Evolutionary conservation across 2,888 invertebrate species (phyloP), one percentile per base, ranked within the genome.

Genomic region (Agrotis ipsilon): DNA sequence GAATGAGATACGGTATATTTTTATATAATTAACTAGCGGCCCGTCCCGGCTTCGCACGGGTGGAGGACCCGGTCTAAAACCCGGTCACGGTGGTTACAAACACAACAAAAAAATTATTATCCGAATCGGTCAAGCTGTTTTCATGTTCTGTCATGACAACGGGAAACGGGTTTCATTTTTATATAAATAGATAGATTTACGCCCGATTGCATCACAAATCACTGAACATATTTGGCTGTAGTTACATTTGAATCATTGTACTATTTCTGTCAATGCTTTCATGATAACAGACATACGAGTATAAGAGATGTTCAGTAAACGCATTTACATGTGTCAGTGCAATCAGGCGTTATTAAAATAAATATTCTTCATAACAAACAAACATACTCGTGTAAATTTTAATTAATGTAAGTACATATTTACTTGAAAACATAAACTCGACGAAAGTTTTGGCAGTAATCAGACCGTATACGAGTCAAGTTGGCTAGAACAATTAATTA

Each of bases 401-500:
- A 78, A 78, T 72, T 57, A 78, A 81, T 66, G n/a, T 69, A 81
- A 81, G 65, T 64, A 67, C 55, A 55, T 76, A 32, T 55, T 71
- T 62, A 63, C 82, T 78, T 78, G 57, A 61, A n/a, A 78, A 78
- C 82, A 64, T 78, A 61, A 78, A 72, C 72, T 63, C 5, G 27
- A 21, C 2, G 21, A 72, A 78, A 78, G 66, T 78, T 78, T 78
- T 5, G 57, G 62, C 79, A 78, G 78, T 78, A 82, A 61, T 82
- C 79, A 77, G 70, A 81, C 82, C 82, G 45, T 72, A 72, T 64
- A 82, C 64, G 73, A 67, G 72, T 78, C 51, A 78, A 78, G 82
- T 78, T 78, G 21, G 51, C 39, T 67, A 18, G 24, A 82, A 67
- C 66, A 82, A 78, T 78, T 72, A 67, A 78, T 72, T 81, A 62